Base-by-base conservation (phyloP, 2,797 vertebrate genomes). In the Nannoperca australis region DNA sequence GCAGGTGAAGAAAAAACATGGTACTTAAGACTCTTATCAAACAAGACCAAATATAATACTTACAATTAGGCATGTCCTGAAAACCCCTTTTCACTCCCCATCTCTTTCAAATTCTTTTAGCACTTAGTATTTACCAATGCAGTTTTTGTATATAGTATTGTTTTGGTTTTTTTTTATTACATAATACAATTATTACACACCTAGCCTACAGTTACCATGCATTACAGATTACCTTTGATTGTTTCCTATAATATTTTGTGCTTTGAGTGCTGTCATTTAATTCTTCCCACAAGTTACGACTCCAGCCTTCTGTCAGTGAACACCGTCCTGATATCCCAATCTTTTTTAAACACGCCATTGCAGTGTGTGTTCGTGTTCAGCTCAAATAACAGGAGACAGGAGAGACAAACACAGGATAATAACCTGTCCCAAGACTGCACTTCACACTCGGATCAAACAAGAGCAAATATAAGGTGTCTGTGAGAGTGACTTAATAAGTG, bases 401-500 rank as follows among this genome's bases (percentile, higher is more conserved):
- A 73, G 67, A 77, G 69, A 82, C 70, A 24, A 75, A 83, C 9
- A 1, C 50, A 13, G 70, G 66, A 79, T 74, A 74, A 88, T 79
- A 81, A 89, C 80, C 78, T 78, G 72, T 89, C 80, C 74, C 40
- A 54, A 58, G 80, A 75, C 78, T 66, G 58, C 69, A 53, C 73
- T 50, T 69, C n/a, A 55, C 73, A 45, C 72, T 72, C 74, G 69
- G 85, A 90, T 90, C 83, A 88, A 83, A 84, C 74, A 53, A 53
- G 62, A 45, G 64, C 50, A 49, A 64, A 71, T 81, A 64, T 66
- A 68, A 71, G 63, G 40, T 15, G 24, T 36, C 54, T 42, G 42
- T 50, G 60, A 27, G 70, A 64, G 58, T 45, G 44, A 59, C 40
- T 20, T 4, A 50, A n/a, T 38, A 47, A 69, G 34, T 69, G 15